Base-by-base conservation (phyloP, 2,888 invertebrate genomes). In the Theristus sp. region DNA sequence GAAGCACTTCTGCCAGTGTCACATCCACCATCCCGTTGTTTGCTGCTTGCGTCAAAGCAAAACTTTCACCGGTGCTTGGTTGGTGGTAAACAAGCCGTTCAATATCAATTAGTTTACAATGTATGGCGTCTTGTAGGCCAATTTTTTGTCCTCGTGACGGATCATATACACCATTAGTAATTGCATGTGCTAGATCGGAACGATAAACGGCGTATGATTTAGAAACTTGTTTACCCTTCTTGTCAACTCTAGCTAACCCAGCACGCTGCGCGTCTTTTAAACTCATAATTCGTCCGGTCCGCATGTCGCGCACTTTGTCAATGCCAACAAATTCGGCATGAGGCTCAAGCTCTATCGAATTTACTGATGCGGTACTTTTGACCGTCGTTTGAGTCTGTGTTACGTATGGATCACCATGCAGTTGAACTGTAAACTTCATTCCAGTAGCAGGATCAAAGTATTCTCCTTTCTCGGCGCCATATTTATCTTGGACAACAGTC, bases 71-170 rank as follows among this genome's bases (percentile, higher is more conserved):
- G 6, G 63, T 67, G 61, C 65, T 66, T 60, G 71, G 66, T 63
- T 69, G 65, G 53, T 65, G 63, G 65, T 68, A 71, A 26, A 63
- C 63, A 29, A 69, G 63, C 13, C 64, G 62, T 28, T 64, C 62
- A 59, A 73, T 70, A 73, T 89, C 87, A 62, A 93, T 84, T 55
- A 87, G 79, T 64, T 87, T 86, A 72, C 82, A 81, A 66, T 83
- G 81, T 20, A 85, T 84, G 49, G 93, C 91, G 76, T 91, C 87
- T 70, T 87, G 84, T 65, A 93, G 83, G 38, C 84, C 82, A 81
- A 78, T 82, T 82, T 82, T 83, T 71, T 83, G 83, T 61, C 85
- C 86, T 66, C 82, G 82, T 62, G 84, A 80, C 2, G 82, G 76
- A 60, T 85, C 81, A 64, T 90, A 78, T 64, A 84, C 77, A 28